A percentile compares a stretch with the other conserved stretches of the same genome.
phyloP scores from a whole-genome alignment of 1,140 invertebrate species.

The Maconellicoccus hirsutus region DNA sequence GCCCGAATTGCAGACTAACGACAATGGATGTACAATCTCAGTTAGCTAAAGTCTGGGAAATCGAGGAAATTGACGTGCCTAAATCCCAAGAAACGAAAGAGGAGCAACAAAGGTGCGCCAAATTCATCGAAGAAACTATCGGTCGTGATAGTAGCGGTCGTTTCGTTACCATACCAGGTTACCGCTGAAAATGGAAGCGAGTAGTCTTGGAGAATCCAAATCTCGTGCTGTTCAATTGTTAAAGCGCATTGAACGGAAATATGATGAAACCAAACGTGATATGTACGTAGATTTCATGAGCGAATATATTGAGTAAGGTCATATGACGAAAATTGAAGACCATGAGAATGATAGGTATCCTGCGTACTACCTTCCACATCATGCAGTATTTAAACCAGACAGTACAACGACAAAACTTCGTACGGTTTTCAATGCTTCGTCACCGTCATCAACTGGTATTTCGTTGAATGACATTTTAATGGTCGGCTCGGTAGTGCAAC shows the following conservation, averaged over 20 bases:
- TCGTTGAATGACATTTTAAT: conserved; percentile 25
- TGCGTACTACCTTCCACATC: conserved; percentile 31
- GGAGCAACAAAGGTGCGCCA: background rate
- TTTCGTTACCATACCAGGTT: background rate
- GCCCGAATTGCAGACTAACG: too few species aligned
- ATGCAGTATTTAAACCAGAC: conserved; percentile 30
- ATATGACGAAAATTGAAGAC: background rate
- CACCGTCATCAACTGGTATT: background rate
- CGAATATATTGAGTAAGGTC: background rate
- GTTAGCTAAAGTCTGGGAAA: conserved; percentile 13
- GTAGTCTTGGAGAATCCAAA: background rate
- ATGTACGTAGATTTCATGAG: background rate
- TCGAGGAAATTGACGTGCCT: background rate
- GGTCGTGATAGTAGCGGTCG: background rate
- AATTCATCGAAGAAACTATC: background rate
- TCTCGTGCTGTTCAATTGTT: background rate
- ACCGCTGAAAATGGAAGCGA: background rate
- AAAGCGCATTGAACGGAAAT: background rate
- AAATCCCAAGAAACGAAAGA: background rate
- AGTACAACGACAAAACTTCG: conserved; percentile 30
- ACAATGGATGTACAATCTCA: too few species aligned
- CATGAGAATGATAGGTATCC: background rate
- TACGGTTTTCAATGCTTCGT: conserved; percentile 31
- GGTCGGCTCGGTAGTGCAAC: conserved; percentile 27
- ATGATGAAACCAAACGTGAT: background rate